Base-by-base conservation (phyloP, 2,797 vertebrate species). In the Tiaroga cobitis region DNA sequence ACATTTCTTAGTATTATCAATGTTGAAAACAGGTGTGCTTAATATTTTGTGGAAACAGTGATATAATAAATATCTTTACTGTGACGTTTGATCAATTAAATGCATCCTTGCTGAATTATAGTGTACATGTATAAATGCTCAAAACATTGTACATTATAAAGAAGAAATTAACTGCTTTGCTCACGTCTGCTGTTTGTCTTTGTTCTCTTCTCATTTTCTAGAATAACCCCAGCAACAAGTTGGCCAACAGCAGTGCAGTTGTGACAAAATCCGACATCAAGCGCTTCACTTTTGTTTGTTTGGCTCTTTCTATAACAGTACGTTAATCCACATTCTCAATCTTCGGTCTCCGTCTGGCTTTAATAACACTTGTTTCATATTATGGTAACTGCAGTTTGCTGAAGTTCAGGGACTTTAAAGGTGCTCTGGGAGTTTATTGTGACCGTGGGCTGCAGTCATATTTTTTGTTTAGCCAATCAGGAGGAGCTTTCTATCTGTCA, bases 181-280 rank as follows among this genome's bases (percentile, higher is more conserved):
- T 83, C 10, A 51, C 8, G 32, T 78, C 49, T 76, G 29, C 21
- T 32, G 5, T 63, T n/a, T 85, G 19, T 39, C 56, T 80, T 29
- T 75, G 18, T 39, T 19, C 9, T 39, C 68, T 59, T 41, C 18
- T 37, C 8, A 4, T 73, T 59, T 89, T 21, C 91, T 91, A 99
- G 98, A 99, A 96, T 92, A 99, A 97, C 92, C 97, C 97, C 86
- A 98, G 97, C 96, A 99, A 97, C 95, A 99, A 98, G 93, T 15
- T 98, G 91, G 34, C 11, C 41, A 96, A 93, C 86, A 92, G 93
- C 0, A 93, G 92, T 89, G 96, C 87, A 90, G 92, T 95, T 0
- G 96, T 99, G 91, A 97, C 96, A 26, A 96, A 98, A 0, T 92
- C 95, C 0, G 96, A 99, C 83, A 99, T 99, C 92, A 99, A 97